Evolutionary conservation across 1,140 invertebrate species (phyloP), one percentile per base, ranked within the genome.

Genomic region (Fopius arisanus): DNA sequence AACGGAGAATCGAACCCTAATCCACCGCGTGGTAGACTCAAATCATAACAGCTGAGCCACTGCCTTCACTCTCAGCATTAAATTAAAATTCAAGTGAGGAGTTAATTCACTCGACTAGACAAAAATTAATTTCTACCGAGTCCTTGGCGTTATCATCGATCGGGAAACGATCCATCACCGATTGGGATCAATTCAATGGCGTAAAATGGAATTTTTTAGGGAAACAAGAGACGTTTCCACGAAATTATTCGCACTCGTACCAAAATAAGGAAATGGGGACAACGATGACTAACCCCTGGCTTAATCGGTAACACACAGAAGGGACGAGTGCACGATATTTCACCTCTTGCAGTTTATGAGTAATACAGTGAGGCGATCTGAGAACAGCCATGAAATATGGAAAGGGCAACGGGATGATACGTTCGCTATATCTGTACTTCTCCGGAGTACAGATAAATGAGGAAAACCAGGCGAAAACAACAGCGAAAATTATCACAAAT

Each of bases 201-300:
- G 16, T 12, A 48, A 48, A 48, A 19, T 48, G 1, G 43, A n/a
- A 19, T 48, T 48, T 48, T 7, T 48, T 5, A 48, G 16, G 14
- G 43, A 48, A 48, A 48, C 16, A 48, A 48, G 43, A 48, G n/a
- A 12, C 16, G 43, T 19, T 48, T 48, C 43, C 16, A 2, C 43
- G 43, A 48, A 48, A 48, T 16, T 48, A 48, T 48, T 48, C 14
- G 16, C n/a, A 14, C n/a, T 37, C 43, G 43, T 48, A 48, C 43
- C 43, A 48, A 48, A 48, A 48, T 48, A 48, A 48, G 43, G 43
- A 48, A 48, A 48, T 48, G 43, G 43, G 43, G 43, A 48, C 43
- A 48, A 19, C 43, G 43, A 48, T 48, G 43, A 48, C 43, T 48
- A 48, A 48, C 43, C 7, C n/a, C 43, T 48, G 43, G 43, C 43